Base-by-base conservation (phyloP, 2,797 vertebrate genomes). In the Uromys caudimaculatus region DNA sequence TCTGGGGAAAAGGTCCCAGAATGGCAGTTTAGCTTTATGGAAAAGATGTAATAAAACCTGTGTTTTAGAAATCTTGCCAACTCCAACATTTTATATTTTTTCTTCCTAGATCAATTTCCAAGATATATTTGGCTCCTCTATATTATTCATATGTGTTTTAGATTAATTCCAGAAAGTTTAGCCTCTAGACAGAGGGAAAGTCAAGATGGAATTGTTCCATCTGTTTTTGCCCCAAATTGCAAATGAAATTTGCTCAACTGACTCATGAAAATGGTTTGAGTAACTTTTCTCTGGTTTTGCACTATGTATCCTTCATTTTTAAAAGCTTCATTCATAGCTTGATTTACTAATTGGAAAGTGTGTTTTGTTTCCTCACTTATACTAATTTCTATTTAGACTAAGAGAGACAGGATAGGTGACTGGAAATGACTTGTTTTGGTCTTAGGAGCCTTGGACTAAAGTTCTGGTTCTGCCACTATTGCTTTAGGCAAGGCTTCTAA, bases 321-420 rank as follows among this genome's bases (percentile, higher is more conserved):
- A 88, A 94, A 83, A 76, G 38, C 56, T 60, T 91, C n/a, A 52
- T 38, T 93, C 32, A 38, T 44, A 89, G 29, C 35, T 88, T 77
- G n/a, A 83, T 91, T 24, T 89, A 89, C 19, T 21, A n/a, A 44
- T 44, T 77, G 60, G 41, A 89, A 96, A 92, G 50, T 35, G 73
- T 47, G 29, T 19, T 32, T 50, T 89, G 10, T 89, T 78, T 84
- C 52, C 41, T 84, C 67, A 71, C 29, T 27, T 67, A 87, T 76
- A 14, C 58, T 71, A 17, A 83, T 78, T 52, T 52, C 52, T 69
- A n/a, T 96, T 88, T 76, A 88, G 50, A 76, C 64, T 4, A 6
- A 44, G 38, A 87, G 35, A 81, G 62, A 71, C 2, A 47, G 69
- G 24, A 24, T 32, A 41, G 41, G 76, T 21, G 16, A 47, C 41